Percentiles rank a stretch among this genome's conserved stretches.
phyloP scores from a whole-genome alignment of 1,140 invertebrate species.

The honey bee (Apis mellifera) region DNA sequence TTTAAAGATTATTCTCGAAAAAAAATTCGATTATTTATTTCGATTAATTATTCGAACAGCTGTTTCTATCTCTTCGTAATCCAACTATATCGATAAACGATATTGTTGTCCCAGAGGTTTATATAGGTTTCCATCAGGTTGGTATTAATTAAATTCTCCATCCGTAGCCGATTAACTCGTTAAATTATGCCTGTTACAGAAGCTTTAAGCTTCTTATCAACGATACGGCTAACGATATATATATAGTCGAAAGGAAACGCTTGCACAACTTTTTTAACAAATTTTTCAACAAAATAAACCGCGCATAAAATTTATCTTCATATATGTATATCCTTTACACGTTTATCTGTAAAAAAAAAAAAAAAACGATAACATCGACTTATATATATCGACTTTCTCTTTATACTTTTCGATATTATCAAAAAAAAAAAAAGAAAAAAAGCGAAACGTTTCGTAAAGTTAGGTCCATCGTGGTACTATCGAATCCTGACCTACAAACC shows the following conservation, averaged over 20 bases:
- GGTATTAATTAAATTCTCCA: conserved; percentile 39
- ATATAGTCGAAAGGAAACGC: no score
- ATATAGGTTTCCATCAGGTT: not conserved
- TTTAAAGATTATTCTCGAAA: not conserved
- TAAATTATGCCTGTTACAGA: conserved; percentile 19
- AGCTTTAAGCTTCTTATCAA: conserved; percentile 47
- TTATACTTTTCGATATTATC: no score
- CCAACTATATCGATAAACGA: not conserved
- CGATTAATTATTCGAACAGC: not conserved
- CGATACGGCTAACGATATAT: no score
- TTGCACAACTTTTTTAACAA: not conserved
- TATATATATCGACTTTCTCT: no score
- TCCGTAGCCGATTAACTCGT: conserved; percentile 23
- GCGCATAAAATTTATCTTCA: no score
- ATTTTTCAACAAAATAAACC: not conserved
- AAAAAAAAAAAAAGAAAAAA: no score
- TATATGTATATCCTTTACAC: no score
- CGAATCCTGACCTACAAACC: not conserved
- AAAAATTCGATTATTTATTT: not conserved
- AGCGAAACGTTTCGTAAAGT: no score
- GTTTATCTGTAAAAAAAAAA: no score
- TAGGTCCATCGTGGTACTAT: no score
- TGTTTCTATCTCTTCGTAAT: not conserved
- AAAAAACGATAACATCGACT: no score
- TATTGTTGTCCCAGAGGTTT: not conserved